A percentile compares a stretch with the other conserved stretches of the same genome.
Conservation (phyloP, 2,797 vertebrate species). For the Phrynocephalus forsythii region DNA sequence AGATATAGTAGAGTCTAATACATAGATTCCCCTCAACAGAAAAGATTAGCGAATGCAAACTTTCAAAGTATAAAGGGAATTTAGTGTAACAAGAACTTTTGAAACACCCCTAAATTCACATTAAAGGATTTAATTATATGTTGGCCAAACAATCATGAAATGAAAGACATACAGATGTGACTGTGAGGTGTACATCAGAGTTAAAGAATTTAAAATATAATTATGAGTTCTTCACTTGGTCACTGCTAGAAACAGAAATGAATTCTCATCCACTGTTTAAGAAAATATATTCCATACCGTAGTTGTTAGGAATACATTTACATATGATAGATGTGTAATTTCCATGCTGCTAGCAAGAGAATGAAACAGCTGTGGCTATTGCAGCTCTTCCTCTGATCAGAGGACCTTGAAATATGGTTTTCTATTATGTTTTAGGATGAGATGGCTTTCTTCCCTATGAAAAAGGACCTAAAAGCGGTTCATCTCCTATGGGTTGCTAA, state of each 20-base stretch:
- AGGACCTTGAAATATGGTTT: neutral
- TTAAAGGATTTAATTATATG: neutral
- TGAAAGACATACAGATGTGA: neutral
- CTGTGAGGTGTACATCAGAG: neutral
- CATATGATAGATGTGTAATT: constrained; percentile 15
- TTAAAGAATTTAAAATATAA: neutral
- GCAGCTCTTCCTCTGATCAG: constrained; percentile 2
- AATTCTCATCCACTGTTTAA: neutral
- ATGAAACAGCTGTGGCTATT: constrained; percentile 22
- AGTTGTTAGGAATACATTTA: constrained; percentile 17
- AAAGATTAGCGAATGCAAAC: no score
- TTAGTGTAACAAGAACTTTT: no score
- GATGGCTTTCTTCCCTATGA: neutral
- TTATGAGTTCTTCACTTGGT: neutral
- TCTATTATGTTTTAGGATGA: neutral
- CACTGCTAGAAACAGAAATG: neutral
- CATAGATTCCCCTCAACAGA: no score
- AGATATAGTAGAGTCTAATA: no score
- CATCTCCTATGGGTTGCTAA: constrained; percentile 3
- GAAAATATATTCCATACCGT: neutral
- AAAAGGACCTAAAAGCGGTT: neutral
- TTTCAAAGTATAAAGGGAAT: no score
- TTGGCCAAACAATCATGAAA: neutral
- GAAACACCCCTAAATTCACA: neutral
- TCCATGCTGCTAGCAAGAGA: constrained; percentile 20